Evolutionary conservation across 2,113 vertebrate species (phyloP), one percentile per base, ranked within the genome.

Genomic region (Limnothrissa miodon): DNA sequence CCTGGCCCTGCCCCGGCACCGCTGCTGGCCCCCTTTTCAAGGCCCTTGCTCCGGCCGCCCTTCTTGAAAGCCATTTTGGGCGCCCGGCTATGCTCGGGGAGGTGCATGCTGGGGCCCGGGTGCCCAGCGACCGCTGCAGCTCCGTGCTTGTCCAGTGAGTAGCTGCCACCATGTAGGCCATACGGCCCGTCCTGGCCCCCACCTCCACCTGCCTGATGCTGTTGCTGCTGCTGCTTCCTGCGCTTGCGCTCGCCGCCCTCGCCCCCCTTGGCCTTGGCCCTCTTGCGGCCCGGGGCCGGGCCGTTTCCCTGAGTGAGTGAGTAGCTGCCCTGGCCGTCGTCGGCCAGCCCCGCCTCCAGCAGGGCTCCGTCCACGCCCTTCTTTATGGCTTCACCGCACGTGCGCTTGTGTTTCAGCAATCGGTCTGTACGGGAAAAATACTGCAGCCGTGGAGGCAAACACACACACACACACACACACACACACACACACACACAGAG

Each of bases 381-480:
- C 90, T 95, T 96, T 90, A 96, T 94, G 95, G 94, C 95, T 92
- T 99, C 97, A 86, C 97, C 97, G 86, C 98, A 99, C 0, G 97
- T 99, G 93, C 98, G 96, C 92, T 97, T 98, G 97, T 99, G 98
- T 95, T 99, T 99, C 90, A 99, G 93, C 92, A 99, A 95, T 92
- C 97, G 94, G 92, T 99, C 98, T 56, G 98, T 99, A 92, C 98
- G 96, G 29, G 98, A 99, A 94, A 99, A 99, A 96, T 96, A 98
- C 98, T 99, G 70, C 29, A 66, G 44, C 13, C 44, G 36, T n/a
- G 10, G 45, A 17, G 2, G 29, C 13, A 33, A 13, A 36, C 7
- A 21, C 42, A 13, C 33, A 42, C 2, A 2, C 2, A 42, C 42
- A 42, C 42, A 42, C 42, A 42, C 42, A 4, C 42, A 42, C 7